Evolutionary conservation across 2,888 invertebrate genomes (phyloP).

Genomic region (Drosophila anomalipes): DNA sequence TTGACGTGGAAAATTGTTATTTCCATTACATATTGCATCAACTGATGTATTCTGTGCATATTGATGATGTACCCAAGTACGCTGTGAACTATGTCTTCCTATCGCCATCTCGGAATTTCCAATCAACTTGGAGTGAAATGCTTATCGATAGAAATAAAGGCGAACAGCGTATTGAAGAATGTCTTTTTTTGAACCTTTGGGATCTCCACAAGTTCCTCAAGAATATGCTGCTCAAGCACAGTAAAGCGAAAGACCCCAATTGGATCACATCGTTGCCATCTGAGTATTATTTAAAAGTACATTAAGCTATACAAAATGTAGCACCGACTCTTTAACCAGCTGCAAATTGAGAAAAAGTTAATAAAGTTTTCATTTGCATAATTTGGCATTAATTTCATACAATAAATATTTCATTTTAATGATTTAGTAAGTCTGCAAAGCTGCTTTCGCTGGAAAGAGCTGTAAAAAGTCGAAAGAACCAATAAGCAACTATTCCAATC

Average conservation of each 20-base stretch:
- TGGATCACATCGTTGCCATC: neutral
- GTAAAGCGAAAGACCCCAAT: neutral
- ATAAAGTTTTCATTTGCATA: neutral
- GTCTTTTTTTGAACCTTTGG: neutral
- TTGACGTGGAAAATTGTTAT: neutral
- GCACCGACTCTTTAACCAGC: neutral
- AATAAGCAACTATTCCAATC: neutral
- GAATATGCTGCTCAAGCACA: neutral
- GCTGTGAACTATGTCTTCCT: neutral
- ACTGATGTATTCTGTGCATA: neutral
- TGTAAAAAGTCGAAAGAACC: neutral
- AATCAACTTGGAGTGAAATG: neutral
- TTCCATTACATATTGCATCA: neutral
- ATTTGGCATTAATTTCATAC: neutral
- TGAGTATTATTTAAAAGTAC: neutral
- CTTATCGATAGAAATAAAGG: neutral
- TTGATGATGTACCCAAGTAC: neutral
- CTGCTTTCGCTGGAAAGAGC: neutral
- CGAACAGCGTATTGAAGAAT: neutral
- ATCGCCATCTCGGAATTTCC: too few species aligned
- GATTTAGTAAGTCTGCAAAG: neutral
- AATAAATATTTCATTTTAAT: fast-evolving
- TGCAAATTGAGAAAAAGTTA: neutral
- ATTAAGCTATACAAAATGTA: neutral
- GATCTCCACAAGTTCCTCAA: fast-evolving